Conservation (phyloP, 2,888 invertebrate genomes). For the Aleiodes alternator region DNA sequence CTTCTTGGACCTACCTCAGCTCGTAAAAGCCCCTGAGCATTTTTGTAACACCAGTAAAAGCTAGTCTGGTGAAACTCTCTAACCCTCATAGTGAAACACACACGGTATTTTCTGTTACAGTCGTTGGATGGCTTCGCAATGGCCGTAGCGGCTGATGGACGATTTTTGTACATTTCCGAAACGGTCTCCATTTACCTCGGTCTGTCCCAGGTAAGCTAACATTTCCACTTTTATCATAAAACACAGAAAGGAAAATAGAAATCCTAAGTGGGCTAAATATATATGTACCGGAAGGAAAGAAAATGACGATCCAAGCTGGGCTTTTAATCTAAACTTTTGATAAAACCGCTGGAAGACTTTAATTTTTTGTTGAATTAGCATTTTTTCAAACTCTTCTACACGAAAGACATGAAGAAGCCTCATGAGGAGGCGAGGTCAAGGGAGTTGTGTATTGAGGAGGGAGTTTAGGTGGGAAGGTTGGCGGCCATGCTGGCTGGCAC, state of each 20-base stretch:
- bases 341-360: not conserved
- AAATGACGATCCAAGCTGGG: not conserved
- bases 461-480: conserved; percentile 62
- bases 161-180: conserved; percentile 99
- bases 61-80: conserved; percentile 13
- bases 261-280: not conserved
- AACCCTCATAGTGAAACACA: conserved; percentile 20
- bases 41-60: conserved; percentile 32
- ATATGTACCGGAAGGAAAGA: not conserved
- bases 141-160: conserved; percentile 95
- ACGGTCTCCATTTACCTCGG: conserved; percentile 99
- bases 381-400: not conserved
- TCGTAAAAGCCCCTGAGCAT: conserved; percentile 47
- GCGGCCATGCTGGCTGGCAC: conserved; percentile 73
- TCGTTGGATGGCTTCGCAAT: conserved; percentile 98
- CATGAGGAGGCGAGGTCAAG: conserved; percentile 44
- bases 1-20: not conserved
- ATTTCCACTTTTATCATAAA: conserved; percentile 49
- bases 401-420: conserved; percentile 38
- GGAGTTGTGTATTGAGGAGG: conserved; percentile 45
- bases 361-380: not conserved
- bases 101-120: conserved; percentile 77
- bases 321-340: not conserved
- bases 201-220: conserved; percentile 93
- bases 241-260: not conserved